Evolutionary conservation across 2,113 vertebrate species (phyloP), one percentile per base, ranked within the genome.

Genomic region (Hydrochoerus hydrochaeris): DNA sequence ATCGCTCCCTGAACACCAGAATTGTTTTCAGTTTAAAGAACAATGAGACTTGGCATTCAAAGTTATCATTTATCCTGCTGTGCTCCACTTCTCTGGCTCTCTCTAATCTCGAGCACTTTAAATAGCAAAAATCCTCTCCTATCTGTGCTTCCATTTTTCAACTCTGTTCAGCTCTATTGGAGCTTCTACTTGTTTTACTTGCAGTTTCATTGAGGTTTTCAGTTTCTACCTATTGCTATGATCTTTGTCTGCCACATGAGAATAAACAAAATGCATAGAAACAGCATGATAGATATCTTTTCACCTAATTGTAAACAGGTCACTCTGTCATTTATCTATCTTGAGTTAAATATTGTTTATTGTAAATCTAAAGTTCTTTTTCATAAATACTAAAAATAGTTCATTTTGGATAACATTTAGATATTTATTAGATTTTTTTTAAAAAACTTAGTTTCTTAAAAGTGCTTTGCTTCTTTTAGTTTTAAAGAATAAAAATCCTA

Each of bases 11-110:
- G 54, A 88, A 83, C 16, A 38, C 63, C 28, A 58, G 30, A 65
- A 69, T n/a, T 58, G 44, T 30, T 95, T 95, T 94, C 87, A 0
- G 69, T 88, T 90, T 91, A 24, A 85, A 77, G 71, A 65, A 32
- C 38, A 57, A 52, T 0, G 2, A 58, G 83, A 65, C 35, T 85
- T 20, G 90, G 78, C 82, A 14, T 78, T 52, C 16, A 20, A 58
- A 38, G 24, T 5, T 93, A 87, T 63, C 65, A 67, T 77, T 30
- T 60, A 38, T 54, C 69, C 77, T 0, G 4, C 82, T 57, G 16
- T 22, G 71, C 78, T 75, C 86, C 63, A 5, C 7, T 46, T 93
- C 78, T 88, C 83, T 22, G 1, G 22, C 44, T 91, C 78, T 44
- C 2, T 24, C n/a, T 57, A 80, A 80, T 84, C 41, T 57, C 44